phyloP scores from a whole-genome alignment of 2,113 vertebrate species.

The Paradisaea rubra region DNA sequence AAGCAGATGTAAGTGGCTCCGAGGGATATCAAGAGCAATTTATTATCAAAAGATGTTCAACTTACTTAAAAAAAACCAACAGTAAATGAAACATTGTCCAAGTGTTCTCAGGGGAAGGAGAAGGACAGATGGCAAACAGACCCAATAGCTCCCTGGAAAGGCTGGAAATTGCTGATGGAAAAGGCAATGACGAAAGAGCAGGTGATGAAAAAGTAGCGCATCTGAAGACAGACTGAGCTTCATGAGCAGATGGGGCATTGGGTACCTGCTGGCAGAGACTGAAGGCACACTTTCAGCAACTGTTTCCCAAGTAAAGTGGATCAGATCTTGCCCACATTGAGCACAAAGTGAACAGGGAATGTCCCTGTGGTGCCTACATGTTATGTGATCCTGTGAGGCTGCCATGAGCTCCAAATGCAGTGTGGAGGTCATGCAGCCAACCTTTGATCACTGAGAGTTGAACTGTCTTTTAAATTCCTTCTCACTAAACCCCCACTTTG shows the following conservation, averaged over 20 bases:
- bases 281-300: not conserved
- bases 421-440: not conserved
- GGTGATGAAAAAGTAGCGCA: not conserved
- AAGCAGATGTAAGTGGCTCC: not conserved
- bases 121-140: slow-evolving; percentile 26
- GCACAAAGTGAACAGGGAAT: not conserved
- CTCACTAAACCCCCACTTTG: not conserved
- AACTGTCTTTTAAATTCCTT: not conserved
- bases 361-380: fast-evolving
- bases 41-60: not conserved
- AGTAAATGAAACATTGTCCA: not conserved
- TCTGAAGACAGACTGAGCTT: not conserved
- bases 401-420: not conserved
- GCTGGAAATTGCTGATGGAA: not conserved
- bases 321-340: not conserved
- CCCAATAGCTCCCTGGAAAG: not conserved
- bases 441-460: not conserved
- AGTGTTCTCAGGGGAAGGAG: not conserved
- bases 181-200: not conserved
- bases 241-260: not conserved
- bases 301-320: not conserved
- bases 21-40: not conserved
- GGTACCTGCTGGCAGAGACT: not conserved
- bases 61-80: not conserved
- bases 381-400: not conserved